Evolutionary conservation across 1,140 invertebrate genomes (phyloP).

Genomic region (Drosophila lini): DNA sequence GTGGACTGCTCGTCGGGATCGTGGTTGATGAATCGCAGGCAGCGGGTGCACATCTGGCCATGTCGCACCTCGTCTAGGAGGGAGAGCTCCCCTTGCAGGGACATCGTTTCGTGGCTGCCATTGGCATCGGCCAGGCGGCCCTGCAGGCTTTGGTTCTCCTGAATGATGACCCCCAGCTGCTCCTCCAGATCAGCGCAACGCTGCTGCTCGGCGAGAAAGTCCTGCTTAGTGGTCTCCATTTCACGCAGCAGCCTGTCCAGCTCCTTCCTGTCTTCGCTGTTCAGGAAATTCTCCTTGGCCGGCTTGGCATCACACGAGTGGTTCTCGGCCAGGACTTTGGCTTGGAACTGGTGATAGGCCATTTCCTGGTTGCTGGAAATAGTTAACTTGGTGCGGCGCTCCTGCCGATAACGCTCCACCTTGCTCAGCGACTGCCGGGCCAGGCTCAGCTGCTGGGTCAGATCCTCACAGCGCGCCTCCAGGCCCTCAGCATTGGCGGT

Average conservation of each 20-base stretch:
- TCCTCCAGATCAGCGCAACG: slow-evolving; percentile 91
- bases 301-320: slow-evolving; percentile 26
- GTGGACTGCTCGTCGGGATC: slow-evolving; percentile 88
- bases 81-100: slow-evolving; percentile 92
- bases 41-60: slow-evolving; percentile 91
- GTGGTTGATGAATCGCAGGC: slow-evolving; percentile 88
- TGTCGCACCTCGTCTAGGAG: slow-evolving; percentile 93
- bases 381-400: slow-evolving; percentile 36
- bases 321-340: slow-evolving; percentile 55
- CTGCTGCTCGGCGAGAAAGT: slow-evolving; percentile 89
- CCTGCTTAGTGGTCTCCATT: slow-evolving; percentile 88
- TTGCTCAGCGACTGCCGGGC: slow-evolving; percentile 86
- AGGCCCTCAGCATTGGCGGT: slow-evolving; percentile 90
- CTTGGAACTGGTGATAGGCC: slow-evolving; percentile 42
- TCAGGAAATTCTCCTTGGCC: slow-evolving; percentile 6
- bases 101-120: slow-evolving; percentile 89
- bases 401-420: slow-evolving; percentile 84
- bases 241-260: slow-evolving; percentile 88
- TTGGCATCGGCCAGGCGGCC: slow-evolving; percentile 88
- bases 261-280: slow-evolving; percentile 86
- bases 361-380: slow-evolving; percentile 18
- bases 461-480: slow-evolving; percentile 91
- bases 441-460: slow-evolving; percentile 91
- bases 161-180: slow-evolving; percentile 89
- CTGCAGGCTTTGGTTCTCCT: slow-evolving; percentile 93